Base-by-base conservation (phyloP, 2,888 invertebrate species). In the Folsomia candida region DNA sequence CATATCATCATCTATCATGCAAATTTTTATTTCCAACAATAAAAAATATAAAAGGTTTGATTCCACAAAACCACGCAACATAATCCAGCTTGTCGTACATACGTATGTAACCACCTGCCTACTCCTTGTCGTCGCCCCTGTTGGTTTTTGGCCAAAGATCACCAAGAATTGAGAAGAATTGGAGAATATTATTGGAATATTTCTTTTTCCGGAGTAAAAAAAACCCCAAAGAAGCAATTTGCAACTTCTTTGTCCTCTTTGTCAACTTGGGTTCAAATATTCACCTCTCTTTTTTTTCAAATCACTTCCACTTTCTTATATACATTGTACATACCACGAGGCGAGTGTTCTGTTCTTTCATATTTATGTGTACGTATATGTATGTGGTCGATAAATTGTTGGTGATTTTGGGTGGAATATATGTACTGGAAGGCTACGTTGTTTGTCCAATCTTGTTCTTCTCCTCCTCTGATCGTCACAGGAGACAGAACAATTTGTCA, bases 201-300 rank as follows among this genome's bases (percentile, higher is more conserved):
- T 54, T 54, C 20, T 54, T 54, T 37, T 37, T 4, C 14, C 4
- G 14, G 14, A 37, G 14, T 14, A 20, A 22, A 20, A 54, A 54
- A 20, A 54, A n/a, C 6, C 6, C 54, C 54, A 22, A 18, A 6
- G 54, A 61, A 61, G 61, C 61, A 61, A 61, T 61, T 61, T 61
- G 61, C 28, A 28, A 61, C 18, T n/a, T 28, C 61, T 61, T 28
- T 61, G 61, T 28, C n/a, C 61, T 25, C 18, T 60, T 27, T 60
- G 60, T 60, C 61, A 26, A 27, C 28, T 61, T n/a, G 14, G n/a
- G 61, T 61, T 61, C 60, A 60, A 61, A 61, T 26, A 29, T 61
- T 60, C 61, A 59, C 26, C 26, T 59, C 59, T 59, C n/a, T n/a
- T n/a, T n/a, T 59, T 59, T 37, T 37, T 37, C 37, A 37, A 37